Base-by-base conservation (phyloP, 2,797 vertebrate genomes). In the Gymnoscopelus braueri region DNA sequence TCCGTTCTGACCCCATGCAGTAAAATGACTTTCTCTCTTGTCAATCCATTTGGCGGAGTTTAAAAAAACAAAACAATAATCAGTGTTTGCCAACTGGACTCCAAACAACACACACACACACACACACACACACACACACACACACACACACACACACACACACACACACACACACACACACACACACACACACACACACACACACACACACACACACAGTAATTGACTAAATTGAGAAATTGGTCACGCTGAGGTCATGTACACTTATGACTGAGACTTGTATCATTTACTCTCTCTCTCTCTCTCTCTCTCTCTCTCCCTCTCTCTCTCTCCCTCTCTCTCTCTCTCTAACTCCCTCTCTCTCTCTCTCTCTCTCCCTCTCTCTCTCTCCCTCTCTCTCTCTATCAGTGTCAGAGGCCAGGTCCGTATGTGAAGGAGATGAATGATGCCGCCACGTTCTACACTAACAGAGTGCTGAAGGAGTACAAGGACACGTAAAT, bases 391-490 rank as follows among this genome's bases (percentile, higher is more conserved):
- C 15, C 14, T 6, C 48, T 29, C n/a, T 15, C 56, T 79, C 32
- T 64, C 71, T 60, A 72, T 85, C 89, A 99, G 97, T 93, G 91
- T 86, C 96, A 96, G 83, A 99, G 97, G 90, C 98, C 98, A 6
- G 96, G 95, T 50, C 96, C 96, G 39, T 99, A 98, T 79, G 97
- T 99, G 88, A 99, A 99, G 92, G 98, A 99, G 94, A 99, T 99
- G 98, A 98, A 97, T 4, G 98, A 99, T 59, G 95, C 98, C 2
- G 98, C 98, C 78, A 97, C 95, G 60, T 99, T 99, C 92, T 99
- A 99, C 89, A 99, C 98, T 82, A 99, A 99, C 95, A 95, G 98
- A 92, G 97, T 99, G 60, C 92, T 99, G 79, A 99, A 99, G 89
- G 97, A 99, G 89, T 98, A 96, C 93, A 99, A 98, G 87, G 95